Conservation (phyloP, 2,888 invertebrate species). For the Diploptera punctata region DNA sequence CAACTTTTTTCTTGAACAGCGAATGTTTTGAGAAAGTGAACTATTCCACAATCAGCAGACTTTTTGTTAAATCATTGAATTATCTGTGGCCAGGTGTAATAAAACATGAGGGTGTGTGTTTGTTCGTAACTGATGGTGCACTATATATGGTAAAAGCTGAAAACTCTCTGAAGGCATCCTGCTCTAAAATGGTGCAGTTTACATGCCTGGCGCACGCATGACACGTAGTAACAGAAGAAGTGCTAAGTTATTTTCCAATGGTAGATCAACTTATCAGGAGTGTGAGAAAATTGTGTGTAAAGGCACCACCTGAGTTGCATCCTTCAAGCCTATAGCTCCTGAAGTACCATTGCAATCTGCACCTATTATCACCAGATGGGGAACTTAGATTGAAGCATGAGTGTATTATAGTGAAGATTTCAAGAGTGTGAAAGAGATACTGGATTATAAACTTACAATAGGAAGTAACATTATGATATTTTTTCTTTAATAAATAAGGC, state of each 20-base stretch:
- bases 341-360: background rate
- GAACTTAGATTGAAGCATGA: background rate
- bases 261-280: no score
- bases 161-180: background rate
- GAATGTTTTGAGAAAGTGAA: background rate
- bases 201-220: background rate
- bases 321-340: background rate
- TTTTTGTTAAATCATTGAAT: background rate
- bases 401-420: no score
- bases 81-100: background rate
- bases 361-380: background rate
- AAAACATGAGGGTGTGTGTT: background rate
- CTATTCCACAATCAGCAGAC: background rate
- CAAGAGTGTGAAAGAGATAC: background rate
- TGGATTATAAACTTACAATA: no score
- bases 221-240: background rate
- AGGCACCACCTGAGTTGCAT: background rate
- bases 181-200: background rate
- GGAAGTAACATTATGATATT: no score
- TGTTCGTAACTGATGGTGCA: background rate
- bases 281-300: no score
- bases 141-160: background rate
- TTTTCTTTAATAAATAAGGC: no score
- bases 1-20: background rate
- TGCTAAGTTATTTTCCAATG: background rate